Base-by-base conservation (phyloP, 1,140 invertebrate species). In the Geopemphigus sp. region DNA sequence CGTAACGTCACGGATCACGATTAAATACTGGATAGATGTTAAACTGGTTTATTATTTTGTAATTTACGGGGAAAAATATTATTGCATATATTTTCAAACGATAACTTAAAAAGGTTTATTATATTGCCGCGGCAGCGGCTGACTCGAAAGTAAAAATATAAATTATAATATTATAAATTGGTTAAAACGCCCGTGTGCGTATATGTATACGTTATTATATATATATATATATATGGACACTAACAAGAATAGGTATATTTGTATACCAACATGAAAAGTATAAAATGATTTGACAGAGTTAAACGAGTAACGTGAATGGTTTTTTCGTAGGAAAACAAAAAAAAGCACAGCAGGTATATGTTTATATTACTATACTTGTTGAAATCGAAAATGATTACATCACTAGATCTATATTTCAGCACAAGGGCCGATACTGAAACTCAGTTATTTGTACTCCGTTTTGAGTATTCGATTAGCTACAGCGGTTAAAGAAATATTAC, bases 21-120 rank as follows among this genome's bases (percentile, higher is more conserved):
- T 66, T 22, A 66, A 24, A 50, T 0, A 68, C 4, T 50, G 22
- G 45, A 68, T 50, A 68, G 14, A 47, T 32, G 45, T 50, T 68
- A 50, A 68, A 68, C 66, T 68, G 66, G 66, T 68, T 68, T 68
- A 50, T 68, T 47, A 50, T 68, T 68, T 68, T 26, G 66, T 50
- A 68, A 68, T 68, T 50, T 47, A 68, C 32, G 24, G 22, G 8
- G 26, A 12, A 39, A 68, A 50, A 68, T 64, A 68, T 68, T 47
- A 39, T 4, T 39, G 32, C 8, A 8, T 39, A 39, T 39, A 68
- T 68, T 68, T 50, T 47, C 8, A 15, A 68, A 45, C 22, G 50
- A 68, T 68, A 50, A 68, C 22, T 68, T 68, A 50, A 68, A 68
- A 68, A 2, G 22, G 22, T 68, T 68, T 50, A 47, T 68, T 39